Base-by-base conservation (phyloP, 2,888 invertebrate genomes). In the Drosophila greeni region DNA sequence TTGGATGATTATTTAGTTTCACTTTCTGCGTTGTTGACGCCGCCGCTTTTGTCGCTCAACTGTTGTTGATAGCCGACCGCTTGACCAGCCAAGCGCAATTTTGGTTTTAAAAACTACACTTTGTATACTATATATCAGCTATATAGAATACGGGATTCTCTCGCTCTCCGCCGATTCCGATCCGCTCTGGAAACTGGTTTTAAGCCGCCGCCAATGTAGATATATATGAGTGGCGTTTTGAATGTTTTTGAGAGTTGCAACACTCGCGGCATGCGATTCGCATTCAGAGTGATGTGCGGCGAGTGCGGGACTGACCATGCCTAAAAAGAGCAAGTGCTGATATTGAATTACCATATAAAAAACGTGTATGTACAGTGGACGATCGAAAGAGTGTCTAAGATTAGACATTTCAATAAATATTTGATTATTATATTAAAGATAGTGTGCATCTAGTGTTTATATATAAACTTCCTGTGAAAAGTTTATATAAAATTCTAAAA, bases 1-100 rank as follows among this genome's bases (percentile, higher is more conserved):
- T 36, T 40, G 23, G 16, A 16, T 11, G 34, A 23, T 48, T 20
- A 8, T 26, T 12, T 12, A 53, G 47, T 42, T 42, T 61, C 33
- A 58, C 59, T 57, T 62, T 58, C 40, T 49, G 66, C 49, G 74
- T 48, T 73, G 78, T 70, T 61, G 64, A 48, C 58, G 58, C 42
- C 49, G 45, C 52, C 18, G 71, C 61, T 49, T 52, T 48, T 61
- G 69, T 55, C 53, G 53, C 43, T 52, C 34, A 59, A 79, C 78
- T 79, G 71, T 18, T 34, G 60, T 24, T 36, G 61, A 61, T 66
- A 68, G 34, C 42, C 42, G 53, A 36, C 52, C 54, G 70, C 60
- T 69, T 67, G 67, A 67, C 66, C 60, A 70, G 57, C 58, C 51
- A 66, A 73, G 61, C 78, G 70, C 60, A 58, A 26, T 60, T 70